These are phyloP conservation scores for Cyclopterus lumpus DNA, from an alignment of 2,797 vertebrate genomes.

Conservation along the genomic window DNA sequence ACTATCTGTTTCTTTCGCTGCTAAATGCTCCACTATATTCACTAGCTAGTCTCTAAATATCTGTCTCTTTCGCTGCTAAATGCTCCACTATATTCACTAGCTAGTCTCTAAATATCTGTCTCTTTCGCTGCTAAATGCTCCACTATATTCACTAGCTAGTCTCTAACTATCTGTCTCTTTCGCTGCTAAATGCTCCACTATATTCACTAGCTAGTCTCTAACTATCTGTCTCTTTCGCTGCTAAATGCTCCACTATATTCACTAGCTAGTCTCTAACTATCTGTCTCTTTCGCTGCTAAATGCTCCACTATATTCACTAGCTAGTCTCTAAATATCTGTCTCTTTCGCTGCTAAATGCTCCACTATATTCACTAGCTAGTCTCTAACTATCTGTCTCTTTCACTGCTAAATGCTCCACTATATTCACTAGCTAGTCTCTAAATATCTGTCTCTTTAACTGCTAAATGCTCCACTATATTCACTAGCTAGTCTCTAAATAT, in stretches of 20 bases:
- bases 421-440: not conserved
- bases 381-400: not conserved
- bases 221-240: not conserved
- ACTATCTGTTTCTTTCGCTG: not conserved
- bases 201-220: not conserved
- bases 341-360: not conserved
- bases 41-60: not conserved
- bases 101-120: not conserved
- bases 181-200: not conserved
- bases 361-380: not conserved
- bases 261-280: not conserved
- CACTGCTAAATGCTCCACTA: not conserved
- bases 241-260: not conserved
- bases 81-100: not conserved
- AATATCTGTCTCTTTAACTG: not conserved
- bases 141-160: not conserved
- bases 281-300: not conserved
- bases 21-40: not conserved
- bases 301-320: not conserved
- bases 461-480: not conserved
- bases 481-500: not conserved
- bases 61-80: not conserved
- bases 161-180: not conserved
- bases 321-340: not conserved
- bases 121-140: not conserved